Conservation (phyloP, 2,888 invertebrate genomes). For the Heliconius sara region DNA sequence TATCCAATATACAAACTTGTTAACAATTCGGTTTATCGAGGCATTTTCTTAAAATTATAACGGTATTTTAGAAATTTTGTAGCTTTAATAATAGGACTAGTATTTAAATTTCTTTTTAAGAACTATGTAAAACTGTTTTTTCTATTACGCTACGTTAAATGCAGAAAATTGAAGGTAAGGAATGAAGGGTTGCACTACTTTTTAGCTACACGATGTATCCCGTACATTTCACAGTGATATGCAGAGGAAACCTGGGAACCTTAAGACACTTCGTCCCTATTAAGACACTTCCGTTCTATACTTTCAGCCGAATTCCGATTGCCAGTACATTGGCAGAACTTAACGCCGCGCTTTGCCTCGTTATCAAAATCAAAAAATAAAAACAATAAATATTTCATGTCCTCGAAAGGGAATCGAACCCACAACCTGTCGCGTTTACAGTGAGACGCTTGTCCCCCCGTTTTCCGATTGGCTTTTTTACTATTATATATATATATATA, state of each 20-base stretch:
- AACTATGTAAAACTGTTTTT: no score
- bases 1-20: constrained; percentile 29
- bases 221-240: neutral
- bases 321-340: no score
- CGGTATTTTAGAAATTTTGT: neutral
- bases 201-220: neutral
- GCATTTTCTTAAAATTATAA: constrained; percentile 16
- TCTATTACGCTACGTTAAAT: no score
- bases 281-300: neutral
- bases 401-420: neutral
- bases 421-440: neutral
- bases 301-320: neutral
- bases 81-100: no score
- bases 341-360: no score
- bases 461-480: no score
- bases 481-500: neutral
- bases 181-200: no score
- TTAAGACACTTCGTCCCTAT: neutral
- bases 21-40: constrained; percentile 13
- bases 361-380: neutral
- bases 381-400: neutral
- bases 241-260: neutral
- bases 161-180: no score
- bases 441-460: neutral
- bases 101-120: no score